These are phyloP conservation scores for Peromyscus melanophrys DNA, from an alignment of 2,797 vertebrate species.

Conservation along the genomic window DNA sequence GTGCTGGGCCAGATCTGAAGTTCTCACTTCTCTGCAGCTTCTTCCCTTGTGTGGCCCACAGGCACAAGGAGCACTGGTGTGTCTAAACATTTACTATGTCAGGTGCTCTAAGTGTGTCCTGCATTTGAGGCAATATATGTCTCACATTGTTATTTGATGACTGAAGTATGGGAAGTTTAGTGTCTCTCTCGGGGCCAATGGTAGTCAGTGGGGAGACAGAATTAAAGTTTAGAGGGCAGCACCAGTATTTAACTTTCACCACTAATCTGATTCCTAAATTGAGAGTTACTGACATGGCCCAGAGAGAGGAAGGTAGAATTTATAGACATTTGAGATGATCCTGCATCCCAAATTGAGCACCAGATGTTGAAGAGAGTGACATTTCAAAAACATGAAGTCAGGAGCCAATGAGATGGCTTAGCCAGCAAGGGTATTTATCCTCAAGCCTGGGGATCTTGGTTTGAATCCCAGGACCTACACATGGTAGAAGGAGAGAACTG, in stretches of 20 bases:
- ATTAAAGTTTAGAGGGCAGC: neutral
- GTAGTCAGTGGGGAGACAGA: neutral
- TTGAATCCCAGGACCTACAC: neutral
- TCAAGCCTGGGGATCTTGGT: too few relatives aligned
- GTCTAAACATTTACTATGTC: neutral
- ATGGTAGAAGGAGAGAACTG: neutral
- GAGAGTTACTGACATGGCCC: neutral
- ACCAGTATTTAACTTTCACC: neutral
- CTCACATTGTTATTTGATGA: neutral
- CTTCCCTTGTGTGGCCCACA: neutral
- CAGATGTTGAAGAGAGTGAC: neutral
- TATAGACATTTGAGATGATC: constrained; percentile 38
- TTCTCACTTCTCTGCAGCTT: neutral
- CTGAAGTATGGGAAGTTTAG: neutral
- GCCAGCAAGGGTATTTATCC: neutral
- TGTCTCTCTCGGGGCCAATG: neutral
- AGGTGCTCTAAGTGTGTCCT: neutral
- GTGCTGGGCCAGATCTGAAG: too few relatives aligned
- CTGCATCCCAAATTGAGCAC: neutral
- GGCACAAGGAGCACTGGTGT: neutral
- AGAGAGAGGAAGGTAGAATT: neutral
- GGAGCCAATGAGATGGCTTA: neutral
- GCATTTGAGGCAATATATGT: neutral
- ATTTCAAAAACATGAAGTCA: constrained; percentile 58
- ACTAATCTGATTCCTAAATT: neutral